These are phyloP conservation scores for Gymnoscelis rufifasciata DNA, from an alignment of 2,888 invertebrate genomes.

Conservation along the genomic window DNA sequence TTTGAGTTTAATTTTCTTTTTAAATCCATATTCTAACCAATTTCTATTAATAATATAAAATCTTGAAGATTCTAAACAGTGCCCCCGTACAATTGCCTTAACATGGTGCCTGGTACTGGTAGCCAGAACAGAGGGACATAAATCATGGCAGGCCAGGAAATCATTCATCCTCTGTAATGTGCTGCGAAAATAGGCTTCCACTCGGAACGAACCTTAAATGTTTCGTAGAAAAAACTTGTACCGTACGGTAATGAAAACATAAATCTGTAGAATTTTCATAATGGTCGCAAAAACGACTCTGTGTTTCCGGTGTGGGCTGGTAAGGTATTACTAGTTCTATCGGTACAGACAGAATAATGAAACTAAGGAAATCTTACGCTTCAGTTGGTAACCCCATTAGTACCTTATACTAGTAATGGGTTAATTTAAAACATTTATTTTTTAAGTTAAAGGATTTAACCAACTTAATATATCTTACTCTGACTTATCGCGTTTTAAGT, in stretches of 20 bases:
- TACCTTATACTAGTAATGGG: too few species aligned
- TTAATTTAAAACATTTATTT: too few species aligned
- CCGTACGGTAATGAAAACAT: conserved; percentile 46
- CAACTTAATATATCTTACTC: too few species aligned
- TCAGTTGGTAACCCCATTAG: too few species aligned
- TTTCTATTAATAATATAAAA: too few species aligned
- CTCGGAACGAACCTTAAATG: conserved; percentile 57
- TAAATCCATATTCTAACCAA: too few species aligned
- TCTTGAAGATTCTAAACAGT: conserved; percentile 15
- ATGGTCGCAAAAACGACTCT: conserved; percentile 15
- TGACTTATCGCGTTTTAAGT: too few species aligned
- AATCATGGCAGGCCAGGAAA: conserved; percentile 75
- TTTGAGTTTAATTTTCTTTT: too few species aligned
- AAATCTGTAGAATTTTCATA: conserved; percentile 22
- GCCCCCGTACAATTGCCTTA: background rate
- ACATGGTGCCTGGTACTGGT: conserved; percentile 26
- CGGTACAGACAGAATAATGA: background rate
- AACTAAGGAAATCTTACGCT: too few species aligned
- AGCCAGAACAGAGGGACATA: conserved; percentile 55
- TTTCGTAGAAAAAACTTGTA: conserved; percentile 41
- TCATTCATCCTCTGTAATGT: conserved; percentile 77
- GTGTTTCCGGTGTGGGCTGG: conserved; percentile 6
- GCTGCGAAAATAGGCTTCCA: conserved; percentile 77
- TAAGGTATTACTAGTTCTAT: background rate
- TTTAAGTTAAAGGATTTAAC: too few species aligned